Conservation (phyloP, 2,888 invertebrate genomes). For the Drosophila yooni region DNA sequence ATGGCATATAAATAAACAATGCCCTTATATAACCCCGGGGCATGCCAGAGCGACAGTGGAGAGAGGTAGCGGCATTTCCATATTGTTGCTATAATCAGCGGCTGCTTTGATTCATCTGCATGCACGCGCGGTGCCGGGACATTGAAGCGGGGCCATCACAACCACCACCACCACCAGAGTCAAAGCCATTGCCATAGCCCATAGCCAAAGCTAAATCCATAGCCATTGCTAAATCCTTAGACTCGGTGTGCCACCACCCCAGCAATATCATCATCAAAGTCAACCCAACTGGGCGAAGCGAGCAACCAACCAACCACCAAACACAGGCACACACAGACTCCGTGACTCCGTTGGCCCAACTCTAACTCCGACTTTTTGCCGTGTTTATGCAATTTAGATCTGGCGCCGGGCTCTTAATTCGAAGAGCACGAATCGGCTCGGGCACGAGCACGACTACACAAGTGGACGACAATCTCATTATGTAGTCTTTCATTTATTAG, state of each 20-base stretch:
- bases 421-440: conserved; percentile 13
- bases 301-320: conserved; percentile 46
- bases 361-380: conserved; percentile 46
- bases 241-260: conserved; percentile 41
- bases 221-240: conserved; percentile 51
- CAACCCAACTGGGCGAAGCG: conserved; percentile 48
- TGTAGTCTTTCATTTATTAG: not conserved
- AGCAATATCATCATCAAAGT: conserved; percentile 51
- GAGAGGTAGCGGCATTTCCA: conserved; percentile 67
- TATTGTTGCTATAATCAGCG: conserved; percentile 79
- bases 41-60: conserved; percentile 16
- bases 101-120: conserved; percentile 78
- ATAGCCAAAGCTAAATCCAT: conserved; percentile 35
- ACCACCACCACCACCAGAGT: conserved; percentile 22
- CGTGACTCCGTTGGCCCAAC: conserved; percentile 48
- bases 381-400: conserved; percentile 34
- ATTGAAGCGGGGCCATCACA: conserved; percentile 30
- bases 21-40: conserved; percentile 64
- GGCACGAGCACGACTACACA: conserved; percentile 4
- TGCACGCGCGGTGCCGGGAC: conserved; percentile 58
- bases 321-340: conserved; percentile 57
- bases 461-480: not conserved
- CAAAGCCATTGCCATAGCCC: conserved; percentile 32
- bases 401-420: conserved; percentile 8
- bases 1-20: conserved; percentile 73